Evolutionary conservation across 2,797 vertebrate genomes (phyloP).

Genomic region (Fringilla coelebs): DNA sequence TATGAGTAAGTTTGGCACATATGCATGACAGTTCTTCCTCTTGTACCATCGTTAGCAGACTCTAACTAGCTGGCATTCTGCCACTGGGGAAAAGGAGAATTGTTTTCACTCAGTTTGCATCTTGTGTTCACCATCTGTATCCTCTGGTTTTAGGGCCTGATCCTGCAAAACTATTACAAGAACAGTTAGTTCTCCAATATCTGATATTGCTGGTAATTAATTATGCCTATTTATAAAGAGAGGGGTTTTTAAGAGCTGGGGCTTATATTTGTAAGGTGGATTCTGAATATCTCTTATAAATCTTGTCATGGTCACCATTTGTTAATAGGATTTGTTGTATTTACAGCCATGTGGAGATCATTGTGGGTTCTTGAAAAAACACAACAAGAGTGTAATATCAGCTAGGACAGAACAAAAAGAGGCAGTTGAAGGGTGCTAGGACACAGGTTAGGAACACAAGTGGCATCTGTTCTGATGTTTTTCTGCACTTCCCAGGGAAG

Average conservation of each 20-base stretch:
- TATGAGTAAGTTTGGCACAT: constrained; percentile 2
- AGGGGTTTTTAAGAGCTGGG: not conserved
- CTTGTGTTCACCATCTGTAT: not conserved
- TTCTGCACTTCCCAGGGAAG: not conserved
- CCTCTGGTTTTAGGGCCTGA: not conserved
- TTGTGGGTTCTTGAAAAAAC: not conserved
- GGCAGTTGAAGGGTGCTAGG: not conserved
- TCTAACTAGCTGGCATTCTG: not conserved
- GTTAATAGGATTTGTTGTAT: not conserved
- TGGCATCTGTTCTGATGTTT: not conserved
- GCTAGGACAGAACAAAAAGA: not conserved
- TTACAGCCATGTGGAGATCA: not conserved
- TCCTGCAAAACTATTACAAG: not conserved
- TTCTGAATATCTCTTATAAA: not conserved
- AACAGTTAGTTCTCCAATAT: not conserved
- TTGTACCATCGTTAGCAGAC: not conserved
- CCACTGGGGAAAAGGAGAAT: not conserved
- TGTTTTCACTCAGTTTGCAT: not conserved
- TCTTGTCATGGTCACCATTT: not conserved
- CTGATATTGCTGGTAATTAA: not conserved
- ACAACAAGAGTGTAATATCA: not conserved
- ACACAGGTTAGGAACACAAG: not conserved
- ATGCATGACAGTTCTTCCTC: constrained; percentile 5
- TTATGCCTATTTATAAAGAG: not conserved
- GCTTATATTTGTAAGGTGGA: not conserved